Conservation (phyloP, 1,140 invertebrate genomes). For the Apis florea region DNA sequence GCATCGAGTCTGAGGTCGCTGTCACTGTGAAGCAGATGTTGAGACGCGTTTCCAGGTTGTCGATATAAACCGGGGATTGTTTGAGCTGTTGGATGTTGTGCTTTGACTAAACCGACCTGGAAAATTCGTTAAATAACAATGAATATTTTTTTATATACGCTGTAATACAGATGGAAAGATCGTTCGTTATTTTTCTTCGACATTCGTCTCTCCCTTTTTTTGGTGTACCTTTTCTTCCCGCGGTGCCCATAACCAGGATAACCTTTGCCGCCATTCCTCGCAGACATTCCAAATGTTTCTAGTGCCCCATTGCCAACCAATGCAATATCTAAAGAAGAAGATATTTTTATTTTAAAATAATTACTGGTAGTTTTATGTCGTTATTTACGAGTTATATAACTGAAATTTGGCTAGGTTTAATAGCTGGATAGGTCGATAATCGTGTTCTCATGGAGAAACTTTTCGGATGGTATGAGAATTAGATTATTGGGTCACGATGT, state of each 20-base stretch:
- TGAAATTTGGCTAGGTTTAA: background rate
- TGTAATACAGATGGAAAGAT: too few species aligned
- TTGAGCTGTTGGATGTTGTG: conserved; percentile 78
- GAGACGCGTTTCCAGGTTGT: conserved; percentile 72
- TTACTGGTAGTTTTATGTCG: background rate
- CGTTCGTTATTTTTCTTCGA: background rate
- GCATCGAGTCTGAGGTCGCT: conserved; percentile 77
- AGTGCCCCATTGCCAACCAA: conserved; percentile 72
- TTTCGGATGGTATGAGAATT: conserved; percentile 3
- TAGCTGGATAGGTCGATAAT: conserved; percentile 1
- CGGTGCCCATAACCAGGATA: conserved; percentile 78
- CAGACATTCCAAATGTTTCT: conserved; percentile 76
- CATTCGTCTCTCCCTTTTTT: background rate
- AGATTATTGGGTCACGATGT: conserved; percentile 20
- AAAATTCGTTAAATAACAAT: conserved; percentile 34
- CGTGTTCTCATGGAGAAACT: conserved; percentile 10
- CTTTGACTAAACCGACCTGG: conserved; percentile 78
- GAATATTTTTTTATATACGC: too few species aligned
- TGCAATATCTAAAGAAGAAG: conserved; percentile 66
- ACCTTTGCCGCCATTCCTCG: conserved; percentile 76
- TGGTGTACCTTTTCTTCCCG: conserved; percentile 76
- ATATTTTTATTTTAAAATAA: too few species aligned
- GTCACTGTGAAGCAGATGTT: conserved; percentile 77
- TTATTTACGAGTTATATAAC: background rate
- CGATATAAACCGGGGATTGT: conserved; percentile 75